phyloP scores from a whole-genome alignment of 2,113 vertebrate genomes.

The Muntiacus muntjak region DNA sequence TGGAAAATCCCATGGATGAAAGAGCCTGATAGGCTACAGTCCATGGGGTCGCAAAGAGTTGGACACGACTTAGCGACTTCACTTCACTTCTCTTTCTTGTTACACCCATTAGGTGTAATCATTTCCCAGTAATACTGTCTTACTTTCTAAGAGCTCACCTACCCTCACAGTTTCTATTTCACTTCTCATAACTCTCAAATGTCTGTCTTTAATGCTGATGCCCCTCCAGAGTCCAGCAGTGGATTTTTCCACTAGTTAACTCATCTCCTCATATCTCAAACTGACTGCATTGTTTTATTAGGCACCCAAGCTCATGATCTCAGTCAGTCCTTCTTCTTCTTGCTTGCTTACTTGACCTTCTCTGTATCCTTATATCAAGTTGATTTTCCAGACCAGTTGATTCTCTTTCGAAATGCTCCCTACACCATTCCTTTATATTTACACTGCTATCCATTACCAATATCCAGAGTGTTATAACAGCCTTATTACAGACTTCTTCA shows the following conservation, averaged over 20 bases:
- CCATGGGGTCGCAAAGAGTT: fast-evolving
- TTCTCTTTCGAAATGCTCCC: neutral
- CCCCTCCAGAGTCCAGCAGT: neutral
- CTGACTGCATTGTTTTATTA: neutral
- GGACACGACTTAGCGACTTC: neutral
- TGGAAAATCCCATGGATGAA: neutral
- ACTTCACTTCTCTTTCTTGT: neutral
- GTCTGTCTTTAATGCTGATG: neutral
- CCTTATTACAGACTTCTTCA: neutral
- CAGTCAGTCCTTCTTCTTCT: neutral
- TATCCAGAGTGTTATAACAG: neutral
- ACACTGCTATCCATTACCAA: neutral
- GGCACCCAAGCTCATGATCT: neutral
- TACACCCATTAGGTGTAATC: neutral
- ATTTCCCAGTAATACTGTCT: neutral
- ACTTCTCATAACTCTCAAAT: neutral
- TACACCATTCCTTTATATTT: neutral
- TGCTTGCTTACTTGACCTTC: neutral
- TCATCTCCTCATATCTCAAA: neutral
- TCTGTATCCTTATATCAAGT: neutral
- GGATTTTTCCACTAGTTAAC: neutral
- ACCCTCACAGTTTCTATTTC: neutral
- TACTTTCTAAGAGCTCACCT: neutral
- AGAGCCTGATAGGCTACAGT: neutral
- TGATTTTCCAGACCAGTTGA: neutral